Percentiles rank a stretch among this genome's conserved stretches.
phyloP scores from a whole-genome alignment of 2,888 invertebrate genomes.

The Eulithis testata region DNA sequence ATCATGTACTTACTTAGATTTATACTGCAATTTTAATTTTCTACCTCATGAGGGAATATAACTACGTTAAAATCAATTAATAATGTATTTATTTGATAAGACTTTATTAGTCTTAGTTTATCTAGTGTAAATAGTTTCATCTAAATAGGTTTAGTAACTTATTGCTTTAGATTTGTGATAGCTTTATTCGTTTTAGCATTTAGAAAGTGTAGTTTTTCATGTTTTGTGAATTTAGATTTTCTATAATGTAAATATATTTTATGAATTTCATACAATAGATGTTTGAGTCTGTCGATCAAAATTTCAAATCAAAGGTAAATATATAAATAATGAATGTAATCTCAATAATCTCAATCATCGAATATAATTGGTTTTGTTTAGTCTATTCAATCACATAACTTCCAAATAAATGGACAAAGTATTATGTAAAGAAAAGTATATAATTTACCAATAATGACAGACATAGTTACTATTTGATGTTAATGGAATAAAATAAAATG shows the following conservation, averaged over 20 bases:
- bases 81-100: slow-evolving; percentile 43
- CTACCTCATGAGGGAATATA: slow-evolving; percentile 75
- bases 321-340: too few relatives aligned
- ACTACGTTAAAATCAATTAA: slow-evolving; percentile 51
- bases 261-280: slow-evolving; percentile 9
- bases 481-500: slow-evolving; percentile 75
- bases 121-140: slow-evolving; percentile 58
- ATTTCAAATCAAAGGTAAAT: neutral
- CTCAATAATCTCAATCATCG: too few relatives aligned
- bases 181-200: slow-evolving; percentile 63
- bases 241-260: slow-evolving; percentile 34
- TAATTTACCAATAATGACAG: slow-evolving; percentile 63
- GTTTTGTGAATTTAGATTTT: slow-evolving; percentile 35
- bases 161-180: slow-evolving; percentile 78
- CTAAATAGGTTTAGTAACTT: slow-evolving; percentile 66
- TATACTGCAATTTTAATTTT: slow-evolving; percentile 67
- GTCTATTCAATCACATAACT: neutral
- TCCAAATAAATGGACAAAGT: neutral
- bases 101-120: slow-evolving; percentile 33
- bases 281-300: slow-evolving; percentile 5
- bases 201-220: slow-evolving; percentile 38
- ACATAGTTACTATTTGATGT: slow-evolving; percentile 66
- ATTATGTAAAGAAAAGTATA: slow-evolving; percentile 37
- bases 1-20: slow-evolving; percentile 50
- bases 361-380: too few relatives aligned